These are phyloP conservation scores for Metaphire vulgaris DNA, from an alignment of 1,140 invertebrate genomes.

Conservation along the genomic window DNA sequence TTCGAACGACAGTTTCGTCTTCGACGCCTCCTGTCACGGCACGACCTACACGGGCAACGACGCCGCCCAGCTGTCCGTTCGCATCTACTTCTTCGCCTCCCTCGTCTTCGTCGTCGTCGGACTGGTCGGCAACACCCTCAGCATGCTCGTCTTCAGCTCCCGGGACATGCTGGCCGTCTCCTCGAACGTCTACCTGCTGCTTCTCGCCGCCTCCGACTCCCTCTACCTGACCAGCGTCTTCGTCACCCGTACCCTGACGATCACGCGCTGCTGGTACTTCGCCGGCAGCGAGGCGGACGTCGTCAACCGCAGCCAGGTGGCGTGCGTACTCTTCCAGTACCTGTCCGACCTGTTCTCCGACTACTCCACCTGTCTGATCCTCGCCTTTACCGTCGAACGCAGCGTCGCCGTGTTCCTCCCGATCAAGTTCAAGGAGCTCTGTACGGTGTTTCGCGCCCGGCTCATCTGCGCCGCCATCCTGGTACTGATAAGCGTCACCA, in stretches of 20 bases:
- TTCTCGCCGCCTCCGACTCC: conserved; percentile 26
- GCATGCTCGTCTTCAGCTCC: conserved; percentile 12
- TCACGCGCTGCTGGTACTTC: conserved; percentile 24
- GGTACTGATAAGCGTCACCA: background rate
- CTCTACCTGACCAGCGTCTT: conserved; percentile 25
- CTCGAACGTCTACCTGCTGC: conserved; percentile 29
- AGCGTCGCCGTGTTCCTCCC: conserved; percentile 9
- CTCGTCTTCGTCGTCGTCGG: conserved; percentile 3
- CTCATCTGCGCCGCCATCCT: background rate
- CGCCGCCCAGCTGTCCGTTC: background rate
- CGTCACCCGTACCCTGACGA: conserved; percentile 17
- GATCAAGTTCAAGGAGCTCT: conserved; percentile 18
- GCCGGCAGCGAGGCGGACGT: conserved; percentile 5
- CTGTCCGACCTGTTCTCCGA: conserved; percentile 22
- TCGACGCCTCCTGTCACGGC: conserved; percentile 3
- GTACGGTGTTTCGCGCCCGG: conserved; percentile 3
- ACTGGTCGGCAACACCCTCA: conserved; percentile 13
- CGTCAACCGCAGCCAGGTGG: conserved; percentile 12
- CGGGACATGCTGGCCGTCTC: conserved; percentile 16
- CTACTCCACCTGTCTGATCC: conserved; percentile 20
- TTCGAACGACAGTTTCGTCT: no score
- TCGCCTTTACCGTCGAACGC: conserved; percentile 20
- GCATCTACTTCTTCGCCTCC: conserved; percentile 10
- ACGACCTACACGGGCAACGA: background rate
- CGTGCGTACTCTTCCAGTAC: conserved; percentile 23